A percentile compares a stretch with the other conserved stretches of the same genome.
phyloP scores from a whole-genome alignment of 2,888 invertebrate genomes.

The Drosophila affinis region DNA sequence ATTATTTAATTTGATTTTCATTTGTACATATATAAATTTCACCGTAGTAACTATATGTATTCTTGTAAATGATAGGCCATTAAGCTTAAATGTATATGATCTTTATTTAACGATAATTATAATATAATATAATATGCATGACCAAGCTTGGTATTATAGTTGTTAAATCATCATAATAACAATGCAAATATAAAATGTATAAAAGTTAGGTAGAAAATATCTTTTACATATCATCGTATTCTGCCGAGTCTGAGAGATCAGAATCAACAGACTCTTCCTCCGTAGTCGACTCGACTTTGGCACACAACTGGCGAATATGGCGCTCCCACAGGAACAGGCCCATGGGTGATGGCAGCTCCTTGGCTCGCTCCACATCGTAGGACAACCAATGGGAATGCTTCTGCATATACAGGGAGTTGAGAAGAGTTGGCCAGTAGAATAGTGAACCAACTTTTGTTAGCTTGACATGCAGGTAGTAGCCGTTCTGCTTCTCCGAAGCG shows the following conservation, averaged over 20 bases:
- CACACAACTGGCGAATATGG: not conserved
- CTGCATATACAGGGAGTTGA: conserved; percentile 47
- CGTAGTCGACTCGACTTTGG: not conserved
- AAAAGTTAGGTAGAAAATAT: conserved; percentile 33
- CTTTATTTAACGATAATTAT: conserved; percentile 8
- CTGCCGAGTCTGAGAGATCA: not conserved
- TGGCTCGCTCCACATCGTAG: conserved; percentile 43
- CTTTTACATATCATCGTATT: conserved; percentile 3
- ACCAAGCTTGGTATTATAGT: conserved; percentile 52
- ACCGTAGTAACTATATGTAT: conserved; percentile 34
- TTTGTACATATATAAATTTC: conserved; percentile 61
- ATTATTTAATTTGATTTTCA: conserved; percentile 16
- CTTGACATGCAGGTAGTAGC: conserved; percentile 55
- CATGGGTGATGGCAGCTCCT: not conserved
- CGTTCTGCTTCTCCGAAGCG: conserved; percentile 48
- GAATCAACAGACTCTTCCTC: not conserved
- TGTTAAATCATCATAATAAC: conserved; percentile 28
- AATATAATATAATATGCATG: conserved; percentile 5
- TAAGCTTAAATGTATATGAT: conserved; percentile 29
- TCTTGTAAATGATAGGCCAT: conserved; percentile 55
- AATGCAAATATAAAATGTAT: conserved; percentile 32
- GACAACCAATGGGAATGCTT: conserved; percentile 52
- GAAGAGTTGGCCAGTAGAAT: conserved; percentile 53
- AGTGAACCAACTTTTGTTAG: conserved; percentile 39
- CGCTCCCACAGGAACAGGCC: conserved; percentile 38